Base-by-base conservation (phyloP, 2,888 invertebrate genomes). In the Drosophila basisetae region DNA sequence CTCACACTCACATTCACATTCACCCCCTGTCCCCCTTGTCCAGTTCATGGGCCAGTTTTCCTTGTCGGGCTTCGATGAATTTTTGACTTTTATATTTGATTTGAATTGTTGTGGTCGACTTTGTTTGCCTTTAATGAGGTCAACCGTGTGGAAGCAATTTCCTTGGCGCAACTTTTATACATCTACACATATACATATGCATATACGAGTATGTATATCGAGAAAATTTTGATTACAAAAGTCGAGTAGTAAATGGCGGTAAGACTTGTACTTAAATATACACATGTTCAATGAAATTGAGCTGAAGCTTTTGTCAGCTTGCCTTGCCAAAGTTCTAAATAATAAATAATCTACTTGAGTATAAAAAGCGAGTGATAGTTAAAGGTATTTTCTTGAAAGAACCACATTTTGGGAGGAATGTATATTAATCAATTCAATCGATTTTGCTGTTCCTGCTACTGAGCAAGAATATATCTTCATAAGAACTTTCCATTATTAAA, bases 61-160 rank as follows among this genome's bases (percentile, higher is more conserved):
- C 67, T 49, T 35, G 37, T 73, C 74, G 64, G 67, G 78, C 79
- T 83, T 83, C 80, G 79, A 82, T 89, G 91, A 80, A 91, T 87
- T 91, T 89, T 87, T 91, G 89, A 87, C 88, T 89, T 89, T 89
- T 81, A 81, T 84, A 89, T 89, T 84, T 82, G 80, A 84, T 89
- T 89, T 89, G 84, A 82, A 84, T 79, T 78, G 90, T 84, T 89
- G 89, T 78, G 89, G 90, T 90, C 75, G 76, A 75, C 76, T 76
- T 68, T 76, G 85, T 83, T 82, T 78, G 83, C 71, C 70, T 82
- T 88, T 82, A 90, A 91, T 89, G 82, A 89, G 89, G 89, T 82
- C 80, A 90, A 61, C 73, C 80, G 74, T 68, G 79, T 81, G 86
- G 73, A 85, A 85, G 84, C 73, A 83, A 90, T 84, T 80, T 83